Evolutionary conservation across 2,113 vertebrate species (phyloP).

Genomic region (Gila orcuttii): DNA sequence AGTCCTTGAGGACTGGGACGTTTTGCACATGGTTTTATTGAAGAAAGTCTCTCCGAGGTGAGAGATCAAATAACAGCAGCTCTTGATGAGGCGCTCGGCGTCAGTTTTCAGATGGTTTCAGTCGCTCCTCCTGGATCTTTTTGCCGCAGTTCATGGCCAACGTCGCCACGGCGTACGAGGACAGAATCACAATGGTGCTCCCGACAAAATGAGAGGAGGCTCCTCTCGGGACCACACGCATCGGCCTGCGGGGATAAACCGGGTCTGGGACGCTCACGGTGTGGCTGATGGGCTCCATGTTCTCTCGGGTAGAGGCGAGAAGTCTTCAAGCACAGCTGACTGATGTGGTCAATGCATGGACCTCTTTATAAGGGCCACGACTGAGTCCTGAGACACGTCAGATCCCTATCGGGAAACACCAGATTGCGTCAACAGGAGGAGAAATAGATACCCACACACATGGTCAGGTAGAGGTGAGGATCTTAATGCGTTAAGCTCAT

Average conservation of each 20-base stretch:
- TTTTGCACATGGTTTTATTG: neutral
- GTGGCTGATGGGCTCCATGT: conserved; percentile 61
- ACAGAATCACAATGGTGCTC: conserved; percentile 73
- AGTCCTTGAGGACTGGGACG: neutral
- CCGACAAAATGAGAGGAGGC: conserved; percentile 76
- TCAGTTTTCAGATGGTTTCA: conserved; percentile 14
- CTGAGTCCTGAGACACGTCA: conserved; percentile 47
- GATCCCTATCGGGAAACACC: conserved; percentile 62
- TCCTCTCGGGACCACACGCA: conserved; percentile 58
- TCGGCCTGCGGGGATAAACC: conserved; percentile 43
- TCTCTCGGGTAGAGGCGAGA: neutral
- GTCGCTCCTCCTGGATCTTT: conserved; percentile 64
- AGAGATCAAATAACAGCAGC: neutral
- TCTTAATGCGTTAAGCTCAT: conserved; percentile 29
- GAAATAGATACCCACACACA: conserved; percentile 22
- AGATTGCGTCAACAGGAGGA: conserved; percentile 59
- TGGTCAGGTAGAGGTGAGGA: neutral
- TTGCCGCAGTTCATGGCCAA: conserved; percentile 77
- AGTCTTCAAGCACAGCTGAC: neutral
- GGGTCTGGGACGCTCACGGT: conserved; percentile 41
- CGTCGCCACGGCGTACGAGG: conserved; percentile 69
- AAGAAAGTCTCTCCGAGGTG: neutral
- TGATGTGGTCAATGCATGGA: neutral
- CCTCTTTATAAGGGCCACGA: conserved; percentile 26
- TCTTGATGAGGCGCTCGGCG: neutral